Conservation (phyloP, 2,113 vertebrate genomes). For the Proteles cristata region DNA sequence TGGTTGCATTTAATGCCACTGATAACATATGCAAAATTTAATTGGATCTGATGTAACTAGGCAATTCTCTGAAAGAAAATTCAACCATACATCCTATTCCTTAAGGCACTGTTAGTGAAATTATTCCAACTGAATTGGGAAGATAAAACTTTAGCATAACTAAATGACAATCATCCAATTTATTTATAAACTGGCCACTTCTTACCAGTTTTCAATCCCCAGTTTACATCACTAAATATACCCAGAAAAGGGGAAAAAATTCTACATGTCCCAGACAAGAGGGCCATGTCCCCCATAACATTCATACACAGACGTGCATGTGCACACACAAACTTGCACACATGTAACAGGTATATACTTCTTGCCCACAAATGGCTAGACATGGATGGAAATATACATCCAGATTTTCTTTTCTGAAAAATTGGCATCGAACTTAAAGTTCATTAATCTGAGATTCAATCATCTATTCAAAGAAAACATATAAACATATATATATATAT, state of each 20-base stretch:
- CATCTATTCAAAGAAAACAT: not conserved
- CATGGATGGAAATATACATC: not conserved
- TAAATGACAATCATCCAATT: constrained; percentile 44
- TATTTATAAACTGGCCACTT: not conserved
- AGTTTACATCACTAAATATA: not conserved
- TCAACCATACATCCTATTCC: constrained; percentile 56
- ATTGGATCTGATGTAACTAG: constrained; percentile 43
- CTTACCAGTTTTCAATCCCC: constrained; percentile 8
- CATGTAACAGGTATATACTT: not conserved
- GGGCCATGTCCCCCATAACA: not conserved
- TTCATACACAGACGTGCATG: not conserved
- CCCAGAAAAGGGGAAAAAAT: not conserved
- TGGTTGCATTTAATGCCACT: constrained; percentile 61
- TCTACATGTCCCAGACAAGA: not conserved
- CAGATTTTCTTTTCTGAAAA: constrained; percentile 42
- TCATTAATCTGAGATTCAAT: constrained; percentile 1
- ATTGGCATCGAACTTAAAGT: not conserved
- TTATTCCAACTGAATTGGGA: constrained; percentile 61
- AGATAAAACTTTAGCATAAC: constrained; percentile 69
- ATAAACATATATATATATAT: too few species aligned
- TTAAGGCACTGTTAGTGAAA: constrained; percentile 62
- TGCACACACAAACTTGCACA: not conserved
- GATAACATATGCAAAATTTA: constrained; percentile 69
- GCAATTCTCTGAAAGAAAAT: constrained; percentile 68
- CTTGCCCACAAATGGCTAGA: not conserved